A percentile compares a stretch with the other conserved stretches of the same genome.
phyloP scores from a whole-genome alignment of 2,888 invertebrate species.

The Branchipolynoe longqiensis region DNA sequence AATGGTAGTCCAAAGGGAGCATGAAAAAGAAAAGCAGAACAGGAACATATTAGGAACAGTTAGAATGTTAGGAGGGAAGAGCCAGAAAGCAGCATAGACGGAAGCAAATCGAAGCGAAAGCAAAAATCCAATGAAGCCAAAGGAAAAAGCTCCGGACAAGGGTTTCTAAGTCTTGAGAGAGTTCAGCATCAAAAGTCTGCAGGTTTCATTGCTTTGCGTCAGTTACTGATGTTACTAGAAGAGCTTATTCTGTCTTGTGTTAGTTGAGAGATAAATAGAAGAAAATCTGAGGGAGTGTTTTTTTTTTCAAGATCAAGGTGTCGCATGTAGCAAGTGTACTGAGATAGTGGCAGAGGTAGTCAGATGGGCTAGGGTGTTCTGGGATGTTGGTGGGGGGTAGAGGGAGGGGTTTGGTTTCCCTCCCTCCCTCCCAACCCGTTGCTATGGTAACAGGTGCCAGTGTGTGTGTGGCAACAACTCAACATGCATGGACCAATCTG shows the following conservation, averaged over 20 bases:
- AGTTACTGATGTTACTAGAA: constrained; percentile 27
- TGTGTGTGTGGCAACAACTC: constrained; percentile 55
- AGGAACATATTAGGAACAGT: constrained; percentile 62
- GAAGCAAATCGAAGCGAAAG: constrained; percentile 61
- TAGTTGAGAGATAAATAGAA: constrained; percentile 23
- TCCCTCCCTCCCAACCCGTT: constrained; percentile 15
- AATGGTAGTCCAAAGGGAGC: constrained; percentile 61
- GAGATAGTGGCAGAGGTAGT: constrained; percentile 54
- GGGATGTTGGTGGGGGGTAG: no score
- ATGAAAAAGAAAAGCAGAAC: constrained; percentile 64
- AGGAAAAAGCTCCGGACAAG: constrained; percentile 40
- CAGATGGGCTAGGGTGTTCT: constrained; percentile 60
- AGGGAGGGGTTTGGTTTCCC: no score
- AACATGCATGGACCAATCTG: constrained; percentile 48
- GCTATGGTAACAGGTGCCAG: constrained; percentile 50
- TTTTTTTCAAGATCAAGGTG: constrained; percentile 49
- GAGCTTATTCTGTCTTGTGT: constrained; percentile 37
- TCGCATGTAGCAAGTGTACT: constrained; percentile 55
- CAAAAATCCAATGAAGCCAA: constrained; percentile 59
- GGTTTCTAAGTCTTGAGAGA: constrained; percentile 31
- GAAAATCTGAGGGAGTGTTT: constrained; percentile 47
- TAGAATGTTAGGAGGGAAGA: constrained; percentile 60
- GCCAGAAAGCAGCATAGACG: constrained; percentile 59
- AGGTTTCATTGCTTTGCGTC: constrained; percentile 37
- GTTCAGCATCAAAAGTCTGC: constrained; percentile 40